Conservation (phyloP, 2,888 invertebrate species). For the Glyphotaelius pellucidus region DNA sequence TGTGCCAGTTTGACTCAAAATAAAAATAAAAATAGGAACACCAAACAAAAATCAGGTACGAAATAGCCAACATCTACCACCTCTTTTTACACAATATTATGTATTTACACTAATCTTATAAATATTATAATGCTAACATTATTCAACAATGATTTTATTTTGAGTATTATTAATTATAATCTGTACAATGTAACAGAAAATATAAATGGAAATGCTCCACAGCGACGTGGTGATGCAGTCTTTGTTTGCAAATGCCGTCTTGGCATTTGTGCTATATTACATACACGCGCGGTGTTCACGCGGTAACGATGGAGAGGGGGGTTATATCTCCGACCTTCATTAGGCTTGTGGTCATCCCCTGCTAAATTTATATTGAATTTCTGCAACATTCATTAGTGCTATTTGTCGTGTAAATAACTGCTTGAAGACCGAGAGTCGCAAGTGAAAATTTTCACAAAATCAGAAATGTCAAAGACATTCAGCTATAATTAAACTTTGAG, state of each 20-base stretch:
- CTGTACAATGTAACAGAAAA: slow-evolving; percentile 19
- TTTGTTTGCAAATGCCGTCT: slow-evolving; percentile 23
- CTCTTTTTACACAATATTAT: slow-evolving; percentile 14
- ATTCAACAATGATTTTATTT: slow-evolving; percentile 25
- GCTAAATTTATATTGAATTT: neutral
- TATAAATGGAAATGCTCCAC: slow-evolving; percentile 31
- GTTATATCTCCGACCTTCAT: neutral
- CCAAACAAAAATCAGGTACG: slow-evolving; percentile 38
- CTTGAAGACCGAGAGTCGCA: no score
- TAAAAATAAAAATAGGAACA: slow-evolving; percentile 47
- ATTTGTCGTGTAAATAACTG: no score
- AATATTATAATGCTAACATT: neutral
- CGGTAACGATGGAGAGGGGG: neutral
- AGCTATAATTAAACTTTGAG: neutral
- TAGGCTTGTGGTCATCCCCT: neutral
- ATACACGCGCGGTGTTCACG: neutral
- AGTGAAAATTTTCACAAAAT: no score
- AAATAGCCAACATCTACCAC: slow-evolving; percentile 44
- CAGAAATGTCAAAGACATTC: neutral
- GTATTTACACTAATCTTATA: slow-evolving; percentile 16
- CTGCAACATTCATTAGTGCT: neutral
- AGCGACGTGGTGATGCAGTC: slow-evolving; percentile 15
- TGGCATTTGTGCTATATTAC: slow-evolving; percentile 27
- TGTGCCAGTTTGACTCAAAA: neutral
- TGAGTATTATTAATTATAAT: neutral